These are phyloP conservation scores for Equus quagga DNA, from an alignment of 2,113 vertebrate species.

Conservation along the genomic window DNA sequence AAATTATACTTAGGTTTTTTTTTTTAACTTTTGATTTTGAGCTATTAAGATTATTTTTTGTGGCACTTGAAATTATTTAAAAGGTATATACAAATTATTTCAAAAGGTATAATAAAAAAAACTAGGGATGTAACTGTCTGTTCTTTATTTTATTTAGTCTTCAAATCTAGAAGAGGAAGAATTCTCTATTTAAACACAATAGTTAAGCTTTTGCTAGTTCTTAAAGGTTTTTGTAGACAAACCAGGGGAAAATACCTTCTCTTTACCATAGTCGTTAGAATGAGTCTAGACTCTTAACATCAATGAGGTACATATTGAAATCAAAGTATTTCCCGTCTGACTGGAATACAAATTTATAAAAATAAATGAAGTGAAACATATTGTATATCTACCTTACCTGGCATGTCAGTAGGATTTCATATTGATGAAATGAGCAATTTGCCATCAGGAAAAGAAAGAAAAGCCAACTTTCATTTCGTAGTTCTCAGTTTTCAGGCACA, in stretches of 20 bases:
- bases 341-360: conserved; percentile 68
- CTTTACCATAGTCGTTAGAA: conserved; percentile 42
- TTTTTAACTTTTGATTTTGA: conserved; percentile 85
- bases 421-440: conserved; percentile 73
- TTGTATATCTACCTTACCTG: neutral
- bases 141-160: conserved; percentile 76
- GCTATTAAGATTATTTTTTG: conserved; percentile 85
- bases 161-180: conserved; percentile 71
- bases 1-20: conserved; percentile 84
- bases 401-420: conserved; percentile 69
- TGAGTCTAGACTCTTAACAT: conserved; percentile 55
- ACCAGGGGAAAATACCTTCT: conserved; percentile 45
- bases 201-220: conserved; percentile 53
- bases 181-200: conserved; percentile 64
- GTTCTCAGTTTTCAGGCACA: conserved; percentile 34
- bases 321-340: conserved; percentile 20
- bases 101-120: conserved; percentile 74
- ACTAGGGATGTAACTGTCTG: conserved; percentile 56
- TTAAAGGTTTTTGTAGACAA: conserved; percentile 62
- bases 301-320: conserved; percentile 37
- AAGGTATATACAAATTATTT: conserved; percentile 81
- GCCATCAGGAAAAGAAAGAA: conserved; percentile 69
- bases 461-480: conserved; percentile 67
- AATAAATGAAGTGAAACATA: conserved; percentile 58
- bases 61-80: conserved; percentile 78